These are phyloP conservation scores for Xenops minutus DNA, from an alignment of 2,797 vertebrate genomes.

Conservation along the genomic window DNA sequence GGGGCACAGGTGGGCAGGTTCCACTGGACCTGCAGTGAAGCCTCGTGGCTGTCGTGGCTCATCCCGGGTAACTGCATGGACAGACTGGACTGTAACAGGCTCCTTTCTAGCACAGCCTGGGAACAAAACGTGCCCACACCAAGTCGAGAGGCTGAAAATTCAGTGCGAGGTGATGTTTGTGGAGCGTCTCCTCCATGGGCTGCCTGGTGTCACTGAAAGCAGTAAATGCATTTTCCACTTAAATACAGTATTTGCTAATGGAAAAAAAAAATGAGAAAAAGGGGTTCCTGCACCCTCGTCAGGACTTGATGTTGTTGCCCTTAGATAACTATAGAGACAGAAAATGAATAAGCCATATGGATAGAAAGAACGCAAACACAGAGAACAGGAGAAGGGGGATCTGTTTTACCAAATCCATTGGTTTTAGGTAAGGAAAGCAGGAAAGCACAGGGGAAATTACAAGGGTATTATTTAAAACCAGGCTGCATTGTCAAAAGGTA, in stretches of 20 bases:
- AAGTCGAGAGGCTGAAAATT: not conserved
- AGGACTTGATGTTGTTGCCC: not conserved
- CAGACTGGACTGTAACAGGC: not conserved
- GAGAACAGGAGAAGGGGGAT: not conserved
- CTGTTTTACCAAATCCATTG: not conserved
- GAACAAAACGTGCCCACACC: not conserved
- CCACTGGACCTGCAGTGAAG: not conserved
- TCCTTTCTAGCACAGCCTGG: not conserved
- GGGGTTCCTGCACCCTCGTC: not conserved
- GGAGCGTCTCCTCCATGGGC: not conserved
- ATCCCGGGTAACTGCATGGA: not conserved
- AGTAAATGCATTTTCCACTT: not conserved
- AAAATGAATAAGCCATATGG: fast-evolving
- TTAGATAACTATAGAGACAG: not conserved
- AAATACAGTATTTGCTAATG: not conserved
- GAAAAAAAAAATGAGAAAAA: not conserved
- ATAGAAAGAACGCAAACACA: not conserved
- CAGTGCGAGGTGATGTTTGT: not conserved
- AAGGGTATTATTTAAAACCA: not conserved
- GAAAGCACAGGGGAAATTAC: not conserved
- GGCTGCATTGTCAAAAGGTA: not conserved
- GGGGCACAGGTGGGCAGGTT: not conserved
- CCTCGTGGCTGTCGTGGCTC: not conserved
- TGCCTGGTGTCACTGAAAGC: not conserved
- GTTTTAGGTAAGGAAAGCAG: not conserved